Evolutionary conservation across 2,797 vertebrate species (phyloP), one percentile per base, ranked within the genome.

Genomic region (Apogon talboti): DNA sequence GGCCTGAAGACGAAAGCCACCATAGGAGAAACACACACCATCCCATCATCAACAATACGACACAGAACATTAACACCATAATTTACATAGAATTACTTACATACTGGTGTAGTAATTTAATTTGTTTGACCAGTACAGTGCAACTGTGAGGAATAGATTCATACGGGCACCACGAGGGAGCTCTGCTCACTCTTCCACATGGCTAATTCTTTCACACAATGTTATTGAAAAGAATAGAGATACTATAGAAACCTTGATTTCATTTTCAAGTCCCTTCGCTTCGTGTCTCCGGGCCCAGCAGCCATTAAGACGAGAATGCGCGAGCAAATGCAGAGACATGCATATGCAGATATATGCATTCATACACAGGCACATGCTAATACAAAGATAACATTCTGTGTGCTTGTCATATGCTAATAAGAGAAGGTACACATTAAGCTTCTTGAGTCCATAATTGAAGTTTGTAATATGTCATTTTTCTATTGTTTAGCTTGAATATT

Each of bases 21-120:
- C 89, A 94, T 85, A 88, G 78, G 84, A 84, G 68, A 62, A 81
- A 28, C 24, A 70, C 75, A 71, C 76, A 79, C 54, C 92, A 94
- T 91, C 88, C 87, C 84, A 88, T 92, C 92, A 93, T 90, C 94
- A 92, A 88, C 91, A 93, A 93, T 91, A 70, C 2, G 93, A 94
- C 93, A 94, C 95, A 96, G 94, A 95, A 96, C 96, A 96, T 97
- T 96, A 97, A 95, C 94, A 95, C 92, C 89, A 91, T 95, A 90
- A 97, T 97, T 96, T 96, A 95, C 94, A 96, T 95, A 95, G 95
- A 96, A 96, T 96, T 94, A 96, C 95, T 94, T 94, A 95, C 95
- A 96, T 96, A 94, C 93, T 96, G 94, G 85, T 91, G 91, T 88
- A 88, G 93, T 96, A 95, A 96, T 96, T 96, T 93, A 95, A 97